A percentile compares a stretch with the other conserved stretches of the same genome.
Evolutionary conservation across 2,113 vertebrate genomes (phyloP).

Genomic region (Malurus cyaneus): DNA sequence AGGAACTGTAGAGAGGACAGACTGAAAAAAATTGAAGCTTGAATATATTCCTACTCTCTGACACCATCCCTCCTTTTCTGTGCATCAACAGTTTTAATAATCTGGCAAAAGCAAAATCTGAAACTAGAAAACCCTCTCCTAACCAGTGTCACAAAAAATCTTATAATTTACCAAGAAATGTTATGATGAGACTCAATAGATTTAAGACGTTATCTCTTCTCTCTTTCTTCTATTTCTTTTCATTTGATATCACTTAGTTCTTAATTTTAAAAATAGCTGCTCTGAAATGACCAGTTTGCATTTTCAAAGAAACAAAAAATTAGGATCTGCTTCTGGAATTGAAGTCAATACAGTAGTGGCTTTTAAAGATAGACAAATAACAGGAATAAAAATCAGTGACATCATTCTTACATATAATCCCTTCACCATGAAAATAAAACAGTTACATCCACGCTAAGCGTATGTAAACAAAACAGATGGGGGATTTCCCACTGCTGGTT

Average conservation of each 20-base stretch:
- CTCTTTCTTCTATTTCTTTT: neutral
- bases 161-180: neutral
- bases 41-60: neutral
- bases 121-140: neutral
- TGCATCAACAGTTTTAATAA: neutral
- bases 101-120: neutral
- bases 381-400: neutral
- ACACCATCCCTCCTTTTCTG: neutral
- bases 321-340: neutral
- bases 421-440: neutral
- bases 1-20: neutral
- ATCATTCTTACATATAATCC: neutral
- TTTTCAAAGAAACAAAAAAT: neutral
- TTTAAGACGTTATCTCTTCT: neutral
- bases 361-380: neutral
- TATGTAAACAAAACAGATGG: slow-evolving; percentile 37
- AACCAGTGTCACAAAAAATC: neutral
- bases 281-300: neutral
- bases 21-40: neutral
- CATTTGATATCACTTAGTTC: neutral
- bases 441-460: neutral
- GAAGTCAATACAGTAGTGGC: neutral
- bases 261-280: neutral
- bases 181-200: neutral
- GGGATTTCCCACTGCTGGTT: slow-evolving; percentile 22